These are phyloP conservation scores for Neolamprologus modestus DNA, from an alignment of 2,113 vertebrate genomes.

Conservation along the genomic window DNA sequence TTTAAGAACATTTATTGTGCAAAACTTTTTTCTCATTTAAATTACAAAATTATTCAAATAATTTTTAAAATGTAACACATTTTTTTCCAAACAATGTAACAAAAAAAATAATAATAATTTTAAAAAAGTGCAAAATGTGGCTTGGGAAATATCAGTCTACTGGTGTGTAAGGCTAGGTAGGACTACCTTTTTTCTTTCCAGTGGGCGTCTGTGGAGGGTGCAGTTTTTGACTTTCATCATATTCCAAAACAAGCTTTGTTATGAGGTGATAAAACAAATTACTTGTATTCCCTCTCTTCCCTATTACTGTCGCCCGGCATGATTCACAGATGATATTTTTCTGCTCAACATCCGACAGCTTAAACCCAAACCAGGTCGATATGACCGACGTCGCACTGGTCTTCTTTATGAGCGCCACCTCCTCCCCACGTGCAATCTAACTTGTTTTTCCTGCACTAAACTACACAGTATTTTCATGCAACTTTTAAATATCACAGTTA, in stretches of 20 bases:
- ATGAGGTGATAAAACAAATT: not conserved
- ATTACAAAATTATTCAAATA: not conserved
- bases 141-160: not conserved
- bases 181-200: not conserved
- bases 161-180: not conserved
- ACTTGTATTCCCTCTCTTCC: not conserved
- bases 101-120: too few relatives aligned
- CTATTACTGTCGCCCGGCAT: rapidly evolving
- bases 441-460: rapidly evolving
- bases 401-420: not conserved
- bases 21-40: not conserved
- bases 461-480: not conserved
- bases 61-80: not conserved
- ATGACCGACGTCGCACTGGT: not conserved
- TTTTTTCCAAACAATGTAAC: not conserved
- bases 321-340: not conserved
- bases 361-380: not conserved
- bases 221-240: not conserved
- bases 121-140: not conserved
- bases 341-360: rapidly evolving
- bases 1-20: not conserved
- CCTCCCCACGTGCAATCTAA: not conserved
- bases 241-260: not conserved
- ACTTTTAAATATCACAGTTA: not conserved
- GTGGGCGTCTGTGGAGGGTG: not conserved